A percentile compares a stretch with the other conserved stretches of the same genome.
phyloP scores from a whole-genome alignment of 2,888 invertebrate species.

The Heliothis peltigera region DNA sequence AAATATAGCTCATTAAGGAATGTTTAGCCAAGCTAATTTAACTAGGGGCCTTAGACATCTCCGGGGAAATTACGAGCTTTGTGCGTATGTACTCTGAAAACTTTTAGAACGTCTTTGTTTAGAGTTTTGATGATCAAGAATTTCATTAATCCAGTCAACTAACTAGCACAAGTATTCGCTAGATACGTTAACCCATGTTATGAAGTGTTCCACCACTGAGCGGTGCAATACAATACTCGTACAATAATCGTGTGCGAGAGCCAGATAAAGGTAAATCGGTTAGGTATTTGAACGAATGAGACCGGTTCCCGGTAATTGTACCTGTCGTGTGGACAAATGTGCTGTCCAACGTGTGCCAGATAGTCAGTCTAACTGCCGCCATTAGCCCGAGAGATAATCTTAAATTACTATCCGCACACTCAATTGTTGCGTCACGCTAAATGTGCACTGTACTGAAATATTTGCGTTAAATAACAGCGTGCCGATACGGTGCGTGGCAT shows the following conservation, averaged over 20 bases:
- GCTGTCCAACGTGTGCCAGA: conserved; percentile 80
- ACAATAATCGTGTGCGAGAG: conserved; percentile 61
- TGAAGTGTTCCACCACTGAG: conserved; percentile 8
- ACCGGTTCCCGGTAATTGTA: conserved; percentile 84
- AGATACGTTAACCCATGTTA: conserved; percentile 10
- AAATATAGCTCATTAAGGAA: conserved; percentile 84
- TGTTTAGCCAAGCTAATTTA: conserved; percentile 86
- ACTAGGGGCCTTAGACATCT: conserved; percentile 78
- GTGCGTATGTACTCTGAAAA: conserved; percentile 78
- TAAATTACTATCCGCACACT: conserved; percentile 74
- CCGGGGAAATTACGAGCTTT: conserved; percentile 83
- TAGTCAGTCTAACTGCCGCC: conserved; percentile 83
- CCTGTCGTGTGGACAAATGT: conserved; percentile 86
- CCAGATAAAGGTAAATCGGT: conserved; percentile 74
- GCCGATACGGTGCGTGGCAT: conserved; percentile 16
- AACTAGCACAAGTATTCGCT: conserved; percentile 46
- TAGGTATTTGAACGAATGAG: conserved; percentile 79
- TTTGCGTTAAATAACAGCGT: conserved; percentile 37
- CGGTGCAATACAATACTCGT: conserved; percentile 58
- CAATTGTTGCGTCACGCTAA: conserved; percentile 64
- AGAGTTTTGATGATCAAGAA: conserved; percentile 68
- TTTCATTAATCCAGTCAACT: conserved; percentile 64
- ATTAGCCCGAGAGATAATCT: conserved; percentile 81
- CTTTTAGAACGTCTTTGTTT: conserved; percentile 74
- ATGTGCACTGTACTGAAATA: conserved; percentile 47